A percentile compares a stretch with the other conserved stretches of the same genome.
Conservation (phyloP, 2,113 vertebrate species). For the Larimichthys polyactis region DNA sequence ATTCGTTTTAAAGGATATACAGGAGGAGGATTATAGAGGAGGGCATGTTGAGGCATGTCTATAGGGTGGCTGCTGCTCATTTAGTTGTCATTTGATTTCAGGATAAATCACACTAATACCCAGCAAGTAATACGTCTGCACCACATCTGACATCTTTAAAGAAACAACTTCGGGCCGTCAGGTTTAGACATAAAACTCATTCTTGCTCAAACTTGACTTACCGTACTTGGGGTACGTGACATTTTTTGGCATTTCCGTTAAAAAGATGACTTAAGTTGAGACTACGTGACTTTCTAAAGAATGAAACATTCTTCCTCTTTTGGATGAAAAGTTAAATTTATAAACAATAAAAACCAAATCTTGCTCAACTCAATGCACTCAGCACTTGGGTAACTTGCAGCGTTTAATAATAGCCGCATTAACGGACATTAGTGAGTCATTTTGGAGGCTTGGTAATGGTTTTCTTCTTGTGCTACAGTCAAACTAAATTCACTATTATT, state of each 20-base stretch:
- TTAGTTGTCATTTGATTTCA: neutral
- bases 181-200: neutral
- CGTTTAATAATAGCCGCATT: neutral
- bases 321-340: neutral
- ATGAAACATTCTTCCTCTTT: neutral
- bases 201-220: neutral
- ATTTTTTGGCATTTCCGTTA: neutral
- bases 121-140: neutral
- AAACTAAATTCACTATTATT: neutral
- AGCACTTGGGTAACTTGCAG: neutral
- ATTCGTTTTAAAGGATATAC: conserved; percentile 51
- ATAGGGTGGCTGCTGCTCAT: neutral
- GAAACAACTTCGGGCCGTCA: neutral
- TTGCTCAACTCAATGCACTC: neutral
- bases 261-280: neutral
- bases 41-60: conserved; percentile 66
- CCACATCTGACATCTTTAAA: neutral
- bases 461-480: neutral
- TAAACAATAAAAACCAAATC: neutral
- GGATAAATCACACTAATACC: neutral
- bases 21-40: conserved; percentile 16
- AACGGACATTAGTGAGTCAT: neutral
- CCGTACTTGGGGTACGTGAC: no score
- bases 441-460: neutral
- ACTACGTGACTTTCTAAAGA: neutral